Evolutionary conservation across 2,797 vertebrate species (phyloP).

Genomic region (Poeciliopsis paucimaculata): DNA sequence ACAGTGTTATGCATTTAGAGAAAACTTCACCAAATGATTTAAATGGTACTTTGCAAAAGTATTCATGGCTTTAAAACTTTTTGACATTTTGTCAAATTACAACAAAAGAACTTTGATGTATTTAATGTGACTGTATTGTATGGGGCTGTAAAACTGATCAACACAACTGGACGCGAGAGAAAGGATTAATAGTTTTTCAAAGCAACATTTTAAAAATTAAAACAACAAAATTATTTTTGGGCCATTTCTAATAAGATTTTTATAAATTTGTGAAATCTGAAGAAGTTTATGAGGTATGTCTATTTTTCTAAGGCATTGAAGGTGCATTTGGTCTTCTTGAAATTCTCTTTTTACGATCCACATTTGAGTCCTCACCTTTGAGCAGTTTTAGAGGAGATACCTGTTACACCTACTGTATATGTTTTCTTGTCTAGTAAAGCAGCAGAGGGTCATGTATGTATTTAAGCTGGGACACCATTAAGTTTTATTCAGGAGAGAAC

Average conservation of each 20-base stretch:
- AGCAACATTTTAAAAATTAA: neutral
- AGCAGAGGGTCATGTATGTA: neutral
- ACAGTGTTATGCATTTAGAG: constrained; percentile 32
- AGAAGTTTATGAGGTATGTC: neutral
- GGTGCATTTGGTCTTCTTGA: constrained; percentile 16
- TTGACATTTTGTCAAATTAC: neutral
- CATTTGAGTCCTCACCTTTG: neutral
- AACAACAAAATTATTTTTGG: neutral
- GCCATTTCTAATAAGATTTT: neutral
- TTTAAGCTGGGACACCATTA: neutral
- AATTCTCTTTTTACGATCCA: neutral
- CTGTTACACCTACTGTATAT: neutral
- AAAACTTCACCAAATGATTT: constrained; percentile 33
- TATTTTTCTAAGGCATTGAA: constrained; percentile 2
- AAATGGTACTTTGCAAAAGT: neutral
- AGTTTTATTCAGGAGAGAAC: constrained; percentile 83
- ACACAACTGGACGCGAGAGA: neutral
- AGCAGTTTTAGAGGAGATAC: constrained; percentile 3
- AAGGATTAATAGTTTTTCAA: neutral
- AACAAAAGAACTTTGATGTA: neutral
- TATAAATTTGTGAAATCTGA: neutral
- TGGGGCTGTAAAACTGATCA: neutral
- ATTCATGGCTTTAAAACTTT: neutral
- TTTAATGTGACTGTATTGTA: neutral
- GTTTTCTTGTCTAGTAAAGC: neutral